Base-by-base conservation (phyloP, 1,140 invertebrate species). In the Helicoverpa armigera region DNA sequence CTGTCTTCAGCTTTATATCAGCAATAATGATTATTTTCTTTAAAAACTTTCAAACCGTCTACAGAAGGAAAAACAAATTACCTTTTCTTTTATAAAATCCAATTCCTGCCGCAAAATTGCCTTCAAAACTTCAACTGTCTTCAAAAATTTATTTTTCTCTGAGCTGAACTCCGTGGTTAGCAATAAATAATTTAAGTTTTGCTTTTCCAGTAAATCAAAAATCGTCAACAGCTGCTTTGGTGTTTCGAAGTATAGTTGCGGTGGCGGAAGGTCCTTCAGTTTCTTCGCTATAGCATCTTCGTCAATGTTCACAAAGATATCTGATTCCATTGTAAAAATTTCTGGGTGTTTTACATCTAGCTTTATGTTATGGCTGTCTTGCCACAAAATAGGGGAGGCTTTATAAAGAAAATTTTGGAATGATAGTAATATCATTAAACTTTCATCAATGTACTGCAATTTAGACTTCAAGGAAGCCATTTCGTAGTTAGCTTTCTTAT, bases 371-470 rank as follows among this genome's bases (percentile, higher is more conserved):
- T 89, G 65, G 70, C 95, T 87, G 69, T 91, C 83, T 70, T 94
- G 91, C 96, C 96, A 96, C 16, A 93, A 85, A 60, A 95, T 90
- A 12, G 96, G 96, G 50, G 96, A 95, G 13, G 96, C 89, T 81
- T 95, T 94, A 83, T 95, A 96, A 23, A 97, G 90, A 90, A 97
- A 97, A 83, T 95, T 95, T 90, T 97, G 96, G 89, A 96, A 97
- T 79, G 96, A 96, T 84, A 96, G 94, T 54, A 96, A 95, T 69
- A 95, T 96, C 69, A 95, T 89, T 93, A 96, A 96, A 18, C 95
- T 96, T 86, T 97, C 96, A 81, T 96, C 96, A 63, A 96, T 95
- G 35, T 95, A 95, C 63, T 96, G 96, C 18, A 97, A 89, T 72
- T 96, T 95, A 1, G 96, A 94, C 79, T 95, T 96, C 4, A 96